phyloP scores from a whole-genome alignment of 2,888 invertebrate genomes.

The Tetragnatha montana region DNA sequence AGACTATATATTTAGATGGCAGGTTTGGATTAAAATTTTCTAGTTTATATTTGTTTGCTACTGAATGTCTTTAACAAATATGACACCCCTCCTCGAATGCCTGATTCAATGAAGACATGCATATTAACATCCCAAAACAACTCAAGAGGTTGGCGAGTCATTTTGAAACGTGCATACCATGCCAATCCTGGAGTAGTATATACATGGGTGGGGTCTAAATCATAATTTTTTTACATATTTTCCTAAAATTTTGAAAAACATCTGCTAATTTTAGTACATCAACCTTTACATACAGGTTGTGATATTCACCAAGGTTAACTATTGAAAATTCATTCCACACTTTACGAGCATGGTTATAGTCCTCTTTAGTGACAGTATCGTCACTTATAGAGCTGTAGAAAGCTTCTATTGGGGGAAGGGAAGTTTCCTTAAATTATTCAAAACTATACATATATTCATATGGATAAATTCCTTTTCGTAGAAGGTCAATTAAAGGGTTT shows the following conservation, averaged over 20 bases:
- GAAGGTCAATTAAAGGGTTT: neutral
- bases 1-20: too few relatives aligned
- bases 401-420: neutral
- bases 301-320: constrained; percentile 1
- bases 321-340: constrained; percentile 9
- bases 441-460: neutral
- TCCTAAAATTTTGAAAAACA: neutral
- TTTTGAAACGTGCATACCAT: too few relatives aligned
- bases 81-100: too few relatives aligned
- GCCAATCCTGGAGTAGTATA: too few relatives aligned
- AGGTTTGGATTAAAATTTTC: too few relatives aligned
- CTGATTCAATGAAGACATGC: too few relatives aligned
- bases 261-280: neutral
- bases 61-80: too few relatives aligned
- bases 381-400: neutral
- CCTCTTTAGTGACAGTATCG: neutral
- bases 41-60: too few relatives aligned
- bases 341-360: constrained; percentile 2
- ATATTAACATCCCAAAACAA: too few relatives aligned
- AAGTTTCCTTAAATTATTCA: neutral
- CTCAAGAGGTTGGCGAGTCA: too few relatives aligned
- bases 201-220: too few relatives aligned
- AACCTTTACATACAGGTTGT: neutral
- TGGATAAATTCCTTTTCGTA: neutral
- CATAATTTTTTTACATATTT: too few relatives aligned